A percentile compares a stretch with the other conserved stretches of the same genome.
Evolutionary conservation across 2,113 vertebrate genomes (phyloP).

Genomic region (Pyxicephalus adspersus): DNA sequence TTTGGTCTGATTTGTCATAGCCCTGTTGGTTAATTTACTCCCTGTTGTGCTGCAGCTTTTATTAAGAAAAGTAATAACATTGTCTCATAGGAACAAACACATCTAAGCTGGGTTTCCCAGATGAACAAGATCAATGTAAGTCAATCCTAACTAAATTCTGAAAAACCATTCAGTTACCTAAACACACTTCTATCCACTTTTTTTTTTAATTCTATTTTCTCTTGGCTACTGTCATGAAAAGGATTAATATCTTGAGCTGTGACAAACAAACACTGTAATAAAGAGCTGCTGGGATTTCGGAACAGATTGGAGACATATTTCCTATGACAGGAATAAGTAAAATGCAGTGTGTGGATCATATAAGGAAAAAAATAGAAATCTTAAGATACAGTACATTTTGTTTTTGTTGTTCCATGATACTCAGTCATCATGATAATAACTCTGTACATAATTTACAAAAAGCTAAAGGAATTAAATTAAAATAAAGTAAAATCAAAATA

Average conservation of each 20-base stretch:
- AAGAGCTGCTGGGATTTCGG: not conserved
- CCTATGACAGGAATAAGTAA: not conserved
- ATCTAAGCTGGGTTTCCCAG: not conserved
- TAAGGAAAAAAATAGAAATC: too few relatives aligned
- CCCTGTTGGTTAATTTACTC: not conserved
- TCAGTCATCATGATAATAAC: too few relatives aligned
- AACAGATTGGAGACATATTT: slow-evolving; percentile 13
- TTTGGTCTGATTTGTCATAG: not conserved
- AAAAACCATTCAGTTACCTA: slow-evolving; percentile 13
- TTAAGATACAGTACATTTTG: too few relatives aligned
- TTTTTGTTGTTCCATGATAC: too few relatives aligned
- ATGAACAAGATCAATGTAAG: slow-evolving; percentile 10
- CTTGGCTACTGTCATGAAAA: slow-evolving; percentile 1
- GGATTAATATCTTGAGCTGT: slow-evolving; percentile 2
- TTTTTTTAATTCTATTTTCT: slow-evolving; percentile 25
- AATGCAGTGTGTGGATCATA: too few relatives aligned
- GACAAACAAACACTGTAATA: slow-evolving; percentile 19
- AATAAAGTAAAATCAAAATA: too few relatives aligned
- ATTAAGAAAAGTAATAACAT: slow-evolving; percentile 28
- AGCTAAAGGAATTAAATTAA: too few relatives aligned
- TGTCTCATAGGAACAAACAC: not conserved
- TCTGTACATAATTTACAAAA: too few relatives aligned
- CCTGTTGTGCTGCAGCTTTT: not conserved
- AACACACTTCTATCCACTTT: slow-evolving; percentile 10
- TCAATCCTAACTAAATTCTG: slow-evolving; percentile 20